Base-by-base conservation (phyloP, 2,113 vertebrate genomes). In the Ammodytes dubius region DNA sequence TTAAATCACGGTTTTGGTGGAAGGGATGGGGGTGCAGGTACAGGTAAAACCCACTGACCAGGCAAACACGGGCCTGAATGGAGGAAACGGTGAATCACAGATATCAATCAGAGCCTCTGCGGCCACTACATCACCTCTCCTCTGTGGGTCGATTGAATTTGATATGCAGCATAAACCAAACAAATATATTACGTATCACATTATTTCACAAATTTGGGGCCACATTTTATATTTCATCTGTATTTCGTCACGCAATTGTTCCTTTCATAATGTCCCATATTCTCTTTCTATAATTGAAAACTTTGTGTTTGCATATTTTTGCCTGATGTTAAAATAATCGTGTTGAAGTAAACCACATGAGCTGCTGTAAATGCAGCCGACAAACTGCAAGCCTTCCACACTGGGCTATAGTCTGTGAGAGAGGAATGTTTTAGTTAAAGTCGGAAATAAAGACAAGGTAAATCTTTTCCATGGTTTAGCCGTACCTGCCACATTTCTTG, bases 401-500 rank as follows among this genome's bases (percentile, higher is more conserved):
- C 11, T 12, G 1, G 7, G 4, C 10, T n/a, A 70, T 15, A 4
- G n/a, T 7, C 17, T 12, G 6, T 0, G 10, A 17, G 7, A 3
- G 4, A 43, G 7, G 15, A 35, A 3, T 6, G 47, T 46, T 46
- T 43, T n/a, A 54, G 46, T 7, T 19, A 1, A 11, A 43, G 50
- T n/a, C 43, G 4, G 9, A 3, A 56, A 39, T 1, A 1, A 35
- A 63, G 64, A 42, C 5, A 79, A 17, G 5, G 7, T 37, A 1
- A 52, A 42, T 59, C 6, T 8, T 17, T 50, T 40, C 6, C 5
- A 13, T 11, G 12, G 11, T 4, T 11, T 39, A 3, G 4, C 1
- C 14, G 8, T 69, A 99, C 98, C 98, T 97, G 94, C 95, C 96
- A 83, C 98, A 99, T 87, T 99, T 99, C 95, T 99, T 99, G 94